A percentile compares a stretch with the other conserved stretches of the same genome.
These are phyloP conservation scores for Dendrocopos noguchii DNA, from an alignment of 2,113 vertebrate species.

Conservation along the genomic window DNA sequence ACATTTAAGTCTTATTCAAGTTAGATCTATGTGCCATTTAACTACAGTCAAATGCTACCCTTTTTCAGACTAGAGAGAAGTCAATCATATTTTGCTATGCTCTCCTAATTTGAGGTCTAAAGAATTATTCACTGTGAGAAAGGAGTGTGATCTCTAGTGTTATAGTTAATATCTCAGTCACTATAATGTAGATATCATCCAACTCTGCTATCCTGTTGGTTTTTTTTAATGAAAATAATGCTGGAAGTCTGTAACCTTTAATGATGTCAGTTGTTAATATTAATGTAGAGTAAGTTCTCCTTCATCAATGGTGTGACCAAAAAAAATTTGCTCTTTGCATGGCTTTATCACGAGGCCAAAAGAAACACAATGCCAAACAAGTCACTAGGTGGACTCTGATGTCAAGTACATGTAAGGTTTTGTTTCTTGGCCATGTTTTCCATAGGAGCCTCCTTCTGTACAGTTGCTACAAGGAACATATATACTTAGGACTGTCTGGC, in stretches of 20 bases:
- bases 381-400: neutral
- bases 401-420: neutral
- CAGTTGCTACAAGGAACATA: neutral
- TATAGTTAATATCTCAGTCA: neutral
- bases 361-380: neutral
- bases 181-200: neutral
- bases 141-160: neutral
- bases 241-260: neutral
- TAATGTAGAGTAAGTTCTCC: neutral
- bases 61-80: neutral
- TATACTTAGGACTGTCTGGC: neutral
- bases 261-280: neutral
- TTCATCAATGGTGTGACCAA: neutral
- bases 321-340: neutral
- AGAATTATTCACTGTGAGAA: neutral
- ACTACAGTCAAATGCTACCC: neutral
- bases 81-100: neutral
- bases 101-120: neutral
- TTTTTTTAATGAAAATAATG: neutral
- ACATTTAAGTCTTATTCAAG: neutral
- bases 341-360: neutral
- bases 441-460: neutral
- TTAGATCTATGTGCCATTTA: neutral
- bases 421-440: neutral
- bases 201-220: neutral